These are phyloP conservation scores for Aramus guarauna DNA, from an alignment of 2,113 vertebrate species.

Conservation along the genomic window DNA sequence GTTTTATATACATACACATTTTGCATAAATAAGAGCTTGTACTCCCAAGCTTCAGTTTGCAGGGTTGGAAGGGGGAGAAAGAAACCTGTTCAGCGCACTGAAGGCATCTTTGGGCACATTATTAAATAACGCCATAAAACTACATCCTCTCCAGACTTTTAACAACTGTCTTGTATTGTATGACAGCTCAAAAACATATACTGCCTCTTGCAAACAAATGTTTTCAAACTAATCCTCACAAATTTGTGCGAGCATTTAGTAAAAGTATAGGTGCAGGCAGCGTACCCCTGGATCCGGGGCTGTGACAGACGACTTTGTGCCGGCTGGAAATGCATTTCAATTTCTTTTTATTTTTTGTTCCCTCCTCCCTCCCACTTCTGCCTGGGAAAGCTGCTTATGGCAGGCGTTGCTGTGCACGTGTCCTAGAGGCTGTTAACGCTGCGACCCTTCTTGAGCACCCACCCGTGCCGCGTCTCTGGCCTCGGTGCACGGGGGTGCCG, in stretches of 20 bases:
- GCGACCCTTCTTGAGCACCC: not conserved
- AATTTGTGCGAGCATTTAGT: not conserved
- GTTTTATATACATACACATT: slow-evolving; percentile 47
- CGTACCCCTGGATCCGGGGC: not conserved
- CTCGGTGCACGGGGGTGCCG: not conserved
- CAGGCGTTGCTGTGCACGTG: rapidly evolving
- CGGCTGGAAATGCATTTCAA: not conserved
- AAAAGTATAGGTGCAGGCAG: not conserved
- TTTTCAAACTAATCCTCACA: slow-evolving; percentile 31
- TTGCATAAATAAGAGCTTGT: slow-evolving; percentile 61
- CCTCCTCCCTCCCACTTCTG: not conserved
- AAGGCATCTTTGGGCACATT: slow-evolving; percentile 31
- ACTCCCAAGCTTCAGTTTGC: not conserved
- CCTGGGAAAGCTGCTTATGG: not conserved
- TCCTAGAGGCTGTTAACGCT: not conserved
- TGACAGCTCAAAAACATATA: not conserved
- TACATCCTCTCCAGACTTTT: slow-evolving; percentile 38
- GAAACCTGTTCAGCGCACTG: not conserved
- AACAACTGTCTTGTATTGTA: not conserved
- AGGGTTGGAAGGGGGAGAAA: not conserved
- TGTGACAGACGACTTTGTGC: not conserved
- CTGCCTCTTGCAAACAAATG: not conserved
- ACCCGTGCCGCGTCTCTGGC: rapidly evolving
- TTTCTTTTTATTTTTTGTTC: not conserved
- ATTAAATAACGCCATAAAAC: slow-evolving; percentile 31